Base-by-base conservation (phyloP, 2,797 vertebrate genomes). In the Synaphobranchus kaupii region DNA sequence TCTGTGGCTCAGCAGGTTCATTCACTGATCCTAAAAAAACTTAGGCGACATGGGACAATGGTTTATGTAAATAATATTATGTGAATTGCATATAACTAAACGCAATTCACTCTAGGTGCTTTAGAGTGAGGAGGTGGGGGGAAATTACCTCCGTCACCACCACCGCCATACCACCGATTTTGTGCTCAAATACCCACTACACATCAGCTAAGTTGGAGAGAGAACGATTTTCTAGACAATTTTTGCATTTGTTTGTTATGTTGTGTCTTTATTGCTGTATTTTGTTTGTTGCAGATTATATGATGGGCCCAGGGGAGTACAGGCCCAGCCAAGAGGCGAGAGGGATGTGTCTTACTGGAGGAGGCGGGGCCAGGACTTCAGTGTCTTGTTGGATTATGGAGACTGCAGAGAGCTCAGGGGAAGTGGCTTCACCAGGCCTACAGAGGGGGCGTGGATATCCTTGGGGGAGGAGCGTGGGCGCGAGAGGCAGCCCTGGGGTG, bases 361-460 rank as follows among this genome's bases (percentile, higher is more conserved):
- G 91, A 97, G 98, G 93, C 96, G 95, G 93, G 98, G 97, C 68
- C 98, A 97, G 88, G 98, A 99, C 90, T 97, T 97, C 91, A 96
- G 96, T 60, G 94, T 95, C 86, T 91, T 97, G 39, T 87, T 97
- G 92, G 96, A 97, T 88, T 97, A 96, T 5, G 93, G 95, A 71
- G 96, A 96, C 90, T 95, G 90, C 85, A 94, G 93, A 80, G 96
- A 96, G 83, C 90, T 93, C 87, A 95, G 95, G 91, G 94, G 93
- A 90, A 93, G 91, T 85, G 93, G 87, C 60, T 92, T 92, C 58
- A 48, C 86, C 86, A 94, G 94, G 88, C 20, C 78, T 50, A 90
- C 92, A 56, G 94, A 95, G 84, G 94, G 92, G 44, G 90, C 95
- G 93, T 93, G 96, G 89, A 95, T 93, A 86, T 47, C 94, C 39